Conservation (phyloP, 2,888 invertebrate species). For the Orthosia gracilis region DNA sequence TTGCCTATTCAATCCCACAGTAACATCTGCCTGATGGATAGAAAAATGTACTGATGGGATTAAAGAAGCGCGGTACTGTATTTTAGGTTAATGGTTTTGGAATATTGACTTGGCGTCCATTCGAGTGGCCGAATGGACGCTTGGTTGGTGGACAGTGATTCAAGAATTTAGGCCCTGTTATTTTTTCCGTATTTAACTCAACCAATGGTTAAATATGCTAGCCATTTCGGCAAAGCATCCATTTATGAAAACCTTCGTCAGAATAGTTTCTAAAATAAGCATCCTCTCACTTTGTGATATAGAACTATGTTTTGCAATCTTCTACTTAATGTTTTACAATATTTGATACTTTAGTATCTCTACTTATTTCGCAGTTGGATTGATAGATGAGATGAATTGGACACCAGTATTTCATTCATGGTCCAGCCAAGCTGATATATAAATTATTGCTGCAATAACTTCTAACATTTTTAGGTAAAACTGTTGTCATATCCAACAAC, state of each 20-base stretch:
- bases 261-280: neutral
- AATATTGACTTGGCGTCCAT: constrained; percentile 4
- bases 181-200: no score
- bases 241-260: no score
- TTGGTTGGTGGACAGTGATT: neutral
- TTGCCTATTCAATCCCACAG: constrained; percentile 88
- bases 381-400: neutral
- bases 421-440: neutral
- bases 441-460: neutral
- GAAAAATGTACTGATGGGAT: constrained; percentile 59
- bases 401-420: neutral
- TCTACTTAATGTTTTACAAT: no score
- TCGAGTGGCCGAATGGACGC: neutral
- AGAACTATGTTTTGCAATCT: neutral
- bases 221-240: no score
- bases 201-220: no score
- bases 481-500: constrained; percentile 10
- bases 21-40: constrained; percentile 85
- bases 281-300: no score
- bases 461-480: neutral
- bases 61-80: constrained; percentile 39
- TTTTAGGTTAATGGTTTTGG: constrained; percentile 50
- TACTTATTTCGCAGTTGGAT: no score
- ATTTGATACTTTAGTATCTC: no score
- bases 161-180: no score